phyloP scores from a whole-genome alignment of 2,113 vertebrate species.

The Puffinus mauretanicus region DNA sequence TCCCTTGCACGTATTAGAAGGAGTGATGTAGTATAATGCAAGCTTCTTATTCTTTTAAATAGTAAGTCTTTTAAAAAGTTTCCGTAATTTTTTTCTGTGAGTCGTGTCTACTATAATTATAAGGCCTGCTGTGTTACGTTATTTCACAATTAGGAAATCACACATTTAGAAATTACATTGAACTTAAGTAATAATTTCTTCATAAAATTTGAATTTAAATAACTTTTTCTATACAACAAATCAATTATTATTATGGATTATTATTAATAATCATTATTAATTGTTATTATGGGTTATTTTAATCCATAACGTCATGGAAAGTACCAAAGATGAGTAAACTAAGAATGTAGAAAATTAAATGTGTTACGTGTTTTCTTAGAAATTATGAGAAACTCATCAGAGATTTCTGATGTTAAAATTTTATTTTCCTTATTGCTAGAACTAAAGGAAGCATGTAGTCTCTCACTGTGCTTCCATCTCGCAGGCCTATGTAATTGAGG shows the following conservation, averaged over 20 bases:
- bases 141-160: neutral
- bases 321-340: neutral
- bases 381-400: neutral
- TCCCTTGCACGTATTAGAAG: neutral
- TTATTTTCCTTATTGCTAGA: neutral
- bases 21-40: neutral
- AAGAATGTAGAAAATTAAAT: neutral
- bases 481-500: neutral
- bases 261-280: neutral
- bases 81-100: neutral
- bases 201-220: neutral
- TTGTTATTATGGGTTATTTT: neutral
- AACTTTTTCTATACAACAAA: neutral
- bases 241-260: neutral
- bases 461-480: neutral
- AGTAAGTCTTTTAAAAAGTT: neutral
- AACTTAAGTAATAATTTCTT: neutral
- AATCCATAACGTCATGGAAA: neutral
- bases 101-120: neutral
- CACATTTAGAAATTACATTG: neutral
- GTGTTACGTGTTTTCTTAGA: neutral
- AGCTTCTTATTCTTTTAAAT: neutral
- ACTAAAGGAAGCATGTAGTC: neutral
- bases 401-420: neutral
- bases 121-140: neutral